Evolutionary conservation across 2,888 invertebrate species (phyloP).

Genomic region (Cynaeus angustus): DNA sequence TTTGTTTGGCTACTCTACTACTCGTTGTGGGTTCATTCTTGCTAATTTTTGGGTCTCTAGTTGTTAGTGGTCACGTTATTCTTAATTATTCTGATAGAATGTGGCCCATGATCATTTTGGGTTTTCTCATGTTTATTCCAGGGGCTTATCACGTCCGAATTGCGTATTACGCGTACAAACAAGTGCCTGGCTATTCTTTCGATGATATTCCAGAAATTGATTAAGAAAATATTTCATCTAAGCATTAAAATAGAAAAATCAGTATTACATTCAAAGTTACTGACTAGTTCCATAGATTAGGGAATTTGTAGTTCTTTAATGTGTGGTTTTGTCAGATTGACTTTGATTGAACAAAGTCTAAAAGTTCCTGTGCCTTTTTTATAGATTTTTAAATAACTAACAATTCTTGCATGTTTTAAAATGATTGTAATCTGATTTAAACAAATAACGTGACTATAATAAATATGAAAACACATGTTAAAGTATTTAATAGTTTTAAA

Average conservation of each 20-base stretch:
- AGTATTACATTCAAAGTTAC: not conserved
- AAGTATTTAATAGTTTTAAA: too few relatives aligned
- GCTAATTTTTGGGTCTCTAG: conserved; percentile 84
- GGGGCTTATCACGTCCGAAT: conserved; percentile 93
- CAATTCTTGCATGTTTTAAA: not conserved
- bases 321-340: too few relatives aligned
- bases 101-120: conserved; percentile 92
- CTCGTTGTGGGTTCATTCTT: conserved; percentile 83
- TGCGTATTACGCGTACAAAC: conserved; percentile 88
- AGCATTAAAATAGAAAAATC: not conserved
- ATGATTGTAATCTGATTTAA: not conserved
- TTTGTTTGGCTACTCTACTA: conserved; percentile 83
- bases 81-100: conserved; percentile 89
- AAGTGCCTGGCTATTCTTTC: conserved; percentile 89
- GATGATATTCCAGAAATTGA: conserved; percentile 93
- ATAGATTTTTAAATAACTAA: not conserved
- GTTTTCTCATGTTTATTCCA: conserved; percentile 91
- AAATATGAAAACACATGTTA: too few relatives aligned
- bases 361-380: not conserved
- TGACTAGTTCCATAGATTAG: too few relatives aligned
- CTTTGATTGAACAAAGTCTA: not conserved
- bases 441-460: too few relatives aligned
- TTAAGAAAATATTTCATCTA: conserved; percentile 61
- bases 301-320: too few relatives aligned
- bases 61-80: conserved; percentile 87